phyloP scores from a whole-genome alignment of 1,140 invertebrate genomes.

The Drosophila carrolli region DNA sequence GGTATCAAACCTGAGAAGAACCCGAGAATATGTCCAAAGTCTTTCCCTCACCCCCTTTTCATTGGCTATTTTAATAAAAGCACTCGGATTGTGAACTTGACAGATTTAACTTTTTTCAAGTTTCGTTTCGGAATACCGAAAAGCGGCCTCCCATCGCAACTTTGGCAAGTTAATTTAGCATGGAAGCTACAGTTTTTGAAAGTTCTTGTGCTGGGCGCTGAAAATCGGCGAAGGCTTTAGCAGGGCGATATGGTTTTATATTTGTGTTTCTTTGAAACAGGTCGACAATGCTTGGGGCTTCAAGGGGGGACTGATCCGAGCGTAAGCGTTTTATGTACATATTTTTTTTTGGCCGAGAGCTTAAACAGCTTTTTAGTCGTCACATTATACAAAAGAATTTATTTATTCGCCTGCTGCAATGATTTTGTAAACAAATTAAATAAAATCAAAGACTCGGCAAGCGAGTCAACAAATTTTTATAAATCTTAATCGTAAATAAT shows the following conservation, averaged over 20 bases:
- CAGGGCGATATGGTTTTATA: slow-evolving; percentile 62
- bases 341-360: slow-evolving; percentile 58
- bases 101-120: slow-evolving; percentile 83
- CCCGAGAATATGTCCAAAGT: slow-evolving; percentile 17
- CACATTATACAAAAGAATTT: slow-evolving; percentile 29
- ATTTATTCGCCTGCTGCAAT: slow-evolving; percentile 21
- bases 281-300: slow-evolving; percentile 32
- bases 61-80: slow-evolving; percentile 63
- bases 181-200: slow-evolving; percentile 83
- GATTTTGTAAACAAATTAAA: slow-evolving; percentile 14
- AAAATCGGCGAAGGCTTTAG: slow-evolving; percentile 83
- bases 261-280: slow-evolving; percentile 48
- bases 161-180: slow-evolving; percentile 80
- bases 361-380: slow-evolving; percentile 69
- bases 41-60: not conserved
- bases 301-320: slow-evolving; percentile 41
- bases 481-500: not conserved
- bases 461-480: not conserved
- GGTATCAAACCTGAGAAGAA: slow-evolving; percentile 36
- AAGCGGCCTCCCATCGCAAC: slow-evolving; percentile 55
- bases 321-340: slow-evolving; percentile 51
- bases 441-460: not conserved
- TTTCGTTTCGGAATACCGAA: slow-evolving; percentile 76
- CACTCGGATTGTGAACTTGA: slow-evolving; percentile 77
- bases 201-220: slow-evolving; percentile 83